These are phyloP conservation scores for Orius laevigatus DNA, from an alignment of 1,140 invertebrate species.

Conservation along the genomic window DNA sequence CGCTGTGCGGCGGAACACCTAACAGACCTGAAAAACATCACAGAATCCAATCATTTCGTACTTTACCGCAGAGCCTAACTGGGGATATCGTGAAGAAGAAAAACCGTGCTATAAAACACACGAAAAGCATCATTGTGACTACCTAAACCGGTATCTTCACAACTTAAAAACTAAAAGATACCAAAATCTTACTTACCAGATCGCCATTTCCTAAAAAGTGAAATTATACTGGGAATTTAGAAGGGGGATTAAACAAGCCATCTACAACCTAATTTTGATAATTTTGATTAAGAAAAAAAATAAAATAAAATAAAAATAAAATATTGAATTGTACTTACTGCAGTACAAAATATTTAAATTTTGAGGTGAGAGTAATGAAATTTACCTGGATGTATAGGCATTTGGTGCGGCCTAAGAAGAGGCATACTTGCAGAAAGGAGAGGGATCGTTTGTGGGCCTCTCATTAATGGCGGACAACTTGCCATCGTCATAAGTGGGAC, in stretches of 20 bases:
- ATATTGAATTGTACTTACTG: background rate
- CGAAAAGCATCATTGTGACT: background rate
- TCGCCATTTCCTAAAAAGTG: too few species aligned
- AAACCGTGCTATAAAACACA: background rate
- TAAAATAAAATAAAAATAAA: conserved; percentile 4
- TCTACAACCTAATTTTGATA: too few species aligned
- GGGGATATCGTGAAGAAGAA: conserved; percentile 4
- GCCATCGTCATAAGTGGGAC: conserved; percentile 22
- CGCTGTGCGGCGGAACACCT: conserved; percentile 32
- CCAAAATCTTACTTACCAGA: too few species aligned
- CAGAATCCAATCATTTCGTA: background rate
- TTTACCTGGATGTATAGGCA: conserved; percentile 52
- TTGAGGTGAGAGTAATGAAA: too few species aligned
- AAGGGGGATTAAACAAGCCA: too few species aligned
- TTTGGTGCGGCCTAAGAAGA: conserved; percentile 40
- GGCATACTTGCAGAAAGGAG: conserved; percentile 24
- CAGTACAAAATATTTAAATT: background rate
- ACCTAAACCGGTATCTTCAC: background rate
- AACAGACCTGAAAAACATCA: conserved; percentile 39
- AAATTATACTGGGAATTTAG: too few species aligned
- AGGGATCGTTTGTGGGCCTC: conserved; percentile 24
- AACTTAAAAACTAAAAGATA: too few species aligned
- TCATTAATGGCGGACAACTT: conserved; percentile 22
- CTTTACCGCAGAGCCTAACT: background rate
- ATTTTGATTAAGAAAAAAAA: background rate